phyloP scores from a whole-genome alignment of 2,888 invertebrate species.

The Hoplodrina ambigua region DNA sequence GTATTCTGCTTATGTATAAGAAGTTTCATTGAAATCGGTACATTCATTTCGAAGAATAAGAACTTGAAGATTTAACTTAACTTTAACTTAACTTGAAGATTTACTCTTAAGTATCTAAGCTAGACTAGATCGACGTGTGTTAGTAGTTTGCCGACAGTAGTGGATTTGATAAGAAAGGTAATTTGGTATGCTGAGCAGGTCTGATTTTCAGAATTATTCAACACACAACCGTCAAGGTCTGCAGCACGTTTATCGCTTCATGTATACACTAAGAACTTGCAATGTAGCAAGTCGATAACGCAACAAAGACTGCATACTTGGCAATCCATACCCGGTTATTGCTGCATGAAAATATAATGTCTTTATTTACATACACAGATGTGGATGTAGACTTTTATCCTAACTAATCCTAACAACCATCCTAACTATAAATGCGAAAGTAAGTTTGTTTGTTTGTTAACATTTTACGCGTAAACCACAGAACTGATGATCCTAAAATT shows the following conservation, averaged over 20 bases:
- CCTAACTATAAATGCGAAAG: no score
- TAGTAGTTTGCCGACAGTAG: conserved; percentile 9
- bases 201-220: background rate
- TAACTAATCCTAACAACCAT: no score
- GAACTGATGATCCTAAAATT: no score
- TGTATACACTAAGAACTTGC: background rate
- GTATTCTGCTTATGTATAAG: no score
- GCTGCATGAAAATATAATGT: background rate
- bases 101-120: background rate
- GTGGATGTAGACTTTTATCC: background rate
- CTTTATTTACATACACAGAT: background rate
- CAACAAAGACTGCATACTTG: background rate
- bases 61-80: no score
- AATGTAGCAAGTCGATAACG: background rate
- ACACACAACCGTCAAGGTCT: conserved; percentile 8
- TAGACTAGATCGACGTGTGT: conserved; percentile 36
- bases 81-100: no score
- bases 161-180: conserved; percentile 7
- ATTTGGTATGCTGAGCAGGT: conserved; percentile 14
- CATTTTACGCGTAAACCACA: no score
- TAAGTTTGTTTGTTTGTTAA: no score
- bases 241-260: background rate
- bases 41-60: no score
- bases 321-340: background rate
- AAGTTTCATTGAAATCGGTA: no score